These are phyloP conservation scores for Leuciscus waleckii DNA, from an alignment of 2,797 vertebrate genomes.

Conservation along the genomic window DNA sequence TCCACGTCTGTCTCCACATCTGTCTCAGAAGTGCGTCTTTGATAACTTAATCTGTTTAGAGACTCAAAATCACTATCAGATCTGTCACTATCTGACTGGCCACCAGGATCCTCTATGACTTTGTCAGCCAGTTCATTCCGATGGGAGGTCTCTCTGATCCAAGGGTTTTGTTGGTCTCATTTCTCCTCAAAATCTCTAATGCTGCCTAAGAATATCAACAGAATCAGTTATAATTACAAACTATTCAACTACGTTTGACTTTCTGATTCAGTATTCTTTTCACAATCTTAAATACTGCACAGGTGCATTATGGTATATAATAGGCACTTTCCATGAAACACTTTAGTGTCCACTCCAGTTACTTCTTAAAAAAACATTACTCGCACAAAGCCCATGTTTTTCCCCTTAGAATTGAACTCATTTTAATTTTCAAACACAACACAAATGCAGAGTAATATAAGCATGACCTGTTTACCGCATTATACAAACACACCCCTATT, in stretches of 20 bases:
- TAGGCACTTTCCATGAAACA: background rate
- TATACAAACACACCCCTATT: background rate
- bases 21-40: background rate
- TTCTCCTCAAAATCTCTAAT: constrained; percentile 67
- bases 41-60: background rate
- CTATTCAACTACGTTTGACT: background rate
- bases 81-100: constrained; percentile 22
- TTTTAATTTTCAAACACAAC: background rate
- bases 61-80: constrained; percentile 42
- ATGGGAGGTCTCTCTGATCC: constrained; percentile 41
- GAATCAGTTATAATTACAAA: constrained; percentile 6
- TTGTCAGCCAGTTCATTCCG: constrained; percentile 39
- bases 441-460: background rate
- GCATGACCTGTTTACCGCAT: background rate
- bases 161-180: constrained; percentile 62
- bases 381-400: background rate
- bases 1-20: background rate
- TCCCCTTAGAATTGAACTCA: background rate
- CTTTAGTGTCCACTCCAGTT: background rate
- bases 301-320: background rate
- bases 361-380: background rate
- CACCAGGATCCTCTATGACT: constrained; percentile 53
- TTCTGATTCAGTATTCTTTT: background rate
- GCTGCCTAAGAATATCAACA: constrained; percentile 66
- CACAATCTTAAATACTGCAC: background rate